Conservation (phyloP, 2,888 invertebrate species). For the Isotomurus palustris region DNA sequence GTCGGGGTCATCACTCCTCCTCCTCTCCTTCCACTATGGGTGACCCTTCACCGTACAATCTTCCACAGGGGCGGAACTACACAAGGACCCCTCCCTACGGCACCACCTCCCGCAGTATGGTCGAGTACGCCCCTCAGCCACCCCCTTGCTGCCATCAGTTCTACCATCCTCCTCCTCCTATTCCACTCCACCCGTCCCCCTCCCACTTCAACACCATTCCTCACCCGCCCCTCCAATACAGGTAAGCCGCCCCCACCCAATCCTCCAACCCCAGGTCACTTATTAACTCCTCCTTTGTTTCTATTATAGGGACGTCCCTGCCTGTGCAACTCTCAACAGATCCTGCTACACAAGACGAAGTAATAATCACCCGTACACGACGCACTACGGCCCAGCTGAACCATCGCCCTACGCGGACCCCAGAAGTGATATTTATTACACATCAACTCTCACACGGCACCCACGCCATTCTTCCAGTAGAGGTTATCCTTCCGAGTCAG, state of each 20-base stretch:
- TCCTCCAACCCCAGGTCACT: neutral
- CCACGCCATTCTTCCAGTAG: constrained; percentile 34
- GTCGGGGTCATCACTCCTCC: constrained; percentile 41
- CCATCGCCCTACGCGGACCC: constrained; percentile 43
- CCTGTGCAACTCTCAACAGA: constrained; percentile 44
- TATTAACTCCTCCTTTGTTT: neutral
- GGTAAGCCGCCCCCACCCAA: constrained; percentile 29
- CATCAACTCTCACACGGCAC: constrained; percentile 43
- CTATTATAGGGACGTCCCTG: constrained; percentile 42
- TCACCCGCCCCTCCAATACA: constrained; percentile 45
- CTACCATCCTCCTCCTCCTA: constrained; percentile 44
- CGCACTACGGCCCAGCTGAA: constrained; percentile 34
- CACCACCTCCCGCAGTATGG: constrained; percentile 35
- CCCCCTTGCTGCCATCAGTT: constrained; percentile 45
- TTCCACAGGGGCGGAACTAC: constrained; percentile 37
- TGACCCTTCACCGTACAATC: constrained; percentile 36
- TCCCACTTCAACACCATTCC: constrained; percentile 46
- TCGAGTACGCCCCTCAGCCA: constrained; percentile 42
- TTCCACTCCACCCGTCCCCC: constrained; percentile 42
- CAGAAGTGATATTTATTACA: constrained; percentile 45
- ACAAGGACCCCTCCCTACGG: constrained; percentile 40
- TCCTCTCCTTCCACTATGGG: constrained; percentile 23
- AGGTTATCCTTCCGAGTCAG: constrained; percentile 28
- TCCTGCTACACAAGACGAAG: constrained; percentile 41
- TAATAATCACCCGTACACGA: constrained; percentile 37